These are phyloP conservation scores for Eulithis testata DNA, from an alignment of 2,888 invertebrate species.

Conservation along the genomic window DNA sequence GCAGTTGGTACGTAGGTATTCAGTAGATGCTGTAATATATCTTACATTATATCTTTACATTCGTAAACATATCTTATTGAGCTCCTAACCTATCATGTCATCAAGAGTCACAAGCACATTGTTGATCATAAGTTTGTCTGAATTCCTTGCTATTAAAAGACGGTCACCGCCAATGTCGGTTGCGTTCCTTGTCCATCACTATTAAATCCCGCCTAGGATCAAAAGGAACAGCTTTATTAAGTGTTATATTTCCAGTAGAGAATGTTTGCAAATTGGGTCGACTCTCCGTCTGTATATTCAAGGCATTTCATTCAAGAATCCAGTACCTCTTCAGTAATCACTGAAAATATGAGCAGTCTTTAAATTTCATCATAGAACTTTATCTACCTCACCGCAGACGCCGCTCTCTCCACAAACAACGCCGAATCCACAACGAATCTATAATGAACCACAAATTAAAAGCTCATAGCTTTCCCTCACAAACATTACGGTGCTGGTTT, in stretches of 20 bases:
- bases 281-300: conserved; percentile 15
- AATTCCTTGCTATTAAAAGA: conserved; percentile 34
- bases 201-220: conserved; percentile 36
- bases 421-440: conserved; percentile 28
- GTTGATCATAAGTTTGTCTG: neutral
- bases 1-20: too few relatives aligned
- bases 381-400: conserved; percentile 7
- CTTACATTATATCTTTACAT: too few relatives aligned
- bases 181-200: conserved; percentile 34
- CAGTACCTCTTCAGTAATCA: neutral
- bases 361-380: neutral
- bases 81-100: neutral
- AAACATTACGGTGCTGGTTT: conserved; percentile 40
- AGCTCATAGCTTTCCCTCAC: conserved; percentile 44
- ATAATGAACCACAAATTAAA: conserved; percentile 37
- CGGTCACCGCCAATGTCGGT: conserved; percentile 31
- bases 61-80: neutral
- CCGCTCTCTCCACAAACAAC: conserved; percentile 12
- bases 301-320: too few relatives aligned
- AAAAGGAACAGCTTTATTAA: conserved; percentile 35
- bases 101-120: neutral
- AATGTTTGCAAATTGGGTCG: conserved; percentile 34
- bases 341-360: neutral
- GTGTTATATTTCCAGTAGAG: conserved; percentile 25
- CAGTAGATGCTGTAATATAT: too few relatives aligned